Base-by-base conservation (phyloP, 2,888 invertebrate species). In the Bombyx huttoni region DNA sequence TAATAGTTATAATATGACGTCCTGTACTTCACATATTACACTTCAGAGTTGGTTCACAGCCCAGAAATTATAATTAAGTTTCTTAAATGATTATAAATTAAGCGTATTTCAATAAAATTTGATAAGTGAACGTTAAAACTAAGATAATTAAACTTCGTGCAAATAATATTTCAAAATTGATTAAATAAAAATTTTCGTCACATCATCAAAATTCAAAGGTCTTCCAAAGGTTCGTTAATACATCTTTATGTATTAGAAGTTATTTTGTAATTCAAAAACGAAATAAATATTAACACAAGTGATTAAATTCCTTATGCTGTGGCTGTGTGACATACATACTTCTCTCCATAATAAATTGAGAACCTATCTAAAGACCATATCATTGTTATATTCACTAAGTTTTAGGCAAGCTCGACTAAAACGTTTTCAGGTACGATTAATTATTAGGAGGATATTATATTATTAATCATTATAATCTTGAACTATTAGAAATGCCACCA, bases 21-120 rank as follows among this genome's bases (percentile, higher is more conserved):
- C 54, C 54, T 51, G 56, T 58, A 58, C 48, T 52, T 58, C 54
- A 52, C 56, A 57, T 56, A 57, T 60, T 57, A 53, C 58, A 52
- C 59, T 57, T 61, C 58, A 54, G 54, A 50, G 63, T 59, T 63
- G 66, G 64, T 66, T 68, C 76, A 78, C 76, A 78, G 78, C 77
- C 78, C 68, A 59, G 59, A 60, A 59, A 63, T 63, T 54, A 54
- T 59, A 58, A 63, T 40, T 48, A 54, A 54, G 61, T 50, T 50
- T 50, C 40, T 47, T 45, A 52, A 51, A 57, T 54, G 53, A 52
- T 59, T 52, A 46, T 53, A 3, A 50, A 54, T 59, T 54, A 65
- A 58, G 60, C 56, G 54, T 56, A 58, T 49, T 52, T 55, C 48
- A 47, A 50, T 52, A 48, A 35, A 40, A 12, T 40, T 40, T 24